These are phyloP conservation scores for Diplazon laetatorius DNA, from an alignment of 2,888 invertebrate species.

Conservation along the genomic window DNA sequence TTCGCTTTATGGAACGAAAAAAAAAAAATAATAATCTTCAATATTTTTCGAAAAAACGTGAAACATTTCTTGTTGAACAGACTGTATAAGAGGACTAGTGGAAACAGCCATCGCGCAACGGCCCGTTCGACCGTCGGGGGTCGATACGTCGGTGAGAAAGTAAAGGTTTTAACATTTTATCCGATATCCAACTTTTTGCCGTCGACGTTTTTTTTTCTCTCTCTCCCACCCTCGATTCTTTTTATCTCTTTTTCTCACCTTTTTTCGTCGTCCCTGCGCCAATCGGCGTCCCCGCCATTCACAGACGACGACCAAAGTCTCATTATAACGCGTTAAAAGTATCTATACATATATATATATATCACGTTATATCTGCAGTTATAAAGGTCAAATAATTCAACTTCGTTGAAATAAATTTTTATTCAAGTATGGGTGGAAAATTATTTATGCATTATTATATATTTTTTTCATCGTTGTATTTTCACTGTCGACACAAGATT, in stretches of 20 bases:
- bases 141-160: constrained; percentile 17
- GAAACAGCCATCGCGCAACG: constrained; percentile 23
- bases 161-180: constrained; percentile 34
- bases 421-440: no score
- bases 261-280: background rate
- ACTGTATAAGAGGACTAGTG: no score
- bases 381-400: background rate
- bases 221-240: background rate
- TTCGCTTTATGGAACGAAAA: no score
- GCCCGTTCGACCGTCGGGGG: background rate
- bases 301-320: background rate
- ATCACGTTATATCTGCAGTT: background rate
- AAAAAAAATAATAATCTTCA: no score
- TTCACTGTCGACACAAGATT: constrained; percentile 8
- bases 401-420: background rate
- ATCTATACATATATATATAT: no score
- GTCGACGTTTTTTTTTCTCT: background rate
- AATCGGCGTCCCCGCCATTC: background rate
- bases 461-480: constrained; percentile 22
- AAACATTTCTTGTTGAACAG: no score
- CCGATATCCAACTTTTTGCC: constrained; percentile 6
- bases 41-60: no score
- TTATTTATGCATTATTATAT: background rate
- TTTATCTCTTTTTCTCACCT: background rate
- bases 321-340: background rate